Conservation (phyloP, 2,113 vertebrate species). For the Eptesicus fuscus region DNA sequence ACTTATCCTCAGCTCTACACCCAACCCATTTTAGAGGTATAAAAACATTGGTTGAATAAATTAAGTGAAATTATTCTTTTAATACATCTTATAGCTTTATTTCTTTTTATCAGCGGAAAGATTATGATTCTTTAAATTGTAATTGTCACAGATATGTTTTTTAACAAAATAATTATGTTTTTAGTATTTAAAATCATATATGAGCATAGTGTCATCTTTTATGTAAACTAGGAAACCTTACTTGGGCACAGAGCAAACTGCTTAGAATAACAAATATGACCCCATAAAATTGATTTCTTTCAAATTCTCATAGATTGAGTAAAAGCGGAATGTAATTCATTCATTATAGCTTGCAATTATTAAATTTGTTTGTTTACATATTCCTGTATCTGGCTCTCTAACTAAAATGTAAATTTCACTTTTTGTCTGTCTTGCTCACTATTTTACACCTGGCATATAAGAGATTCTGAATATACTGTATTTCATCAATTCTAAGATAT, state of each 20-base stretch:
- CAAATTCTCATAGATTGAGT: neutral
- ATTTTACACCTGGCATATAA: neutral
- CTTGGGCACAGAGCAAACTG: neutral
- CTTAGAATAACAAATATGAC: neutral
- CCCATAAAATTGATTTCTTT: neutral
- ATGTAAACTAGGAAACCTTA: neutral
- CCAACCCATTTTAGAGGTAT: no score
- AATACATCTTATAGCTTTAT: neutral
- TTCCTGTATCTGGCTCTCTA: neutral
- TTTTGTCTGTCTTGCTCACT: neutral
- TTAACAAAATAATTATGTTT: neutral
- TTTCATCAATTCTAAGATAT: neutral
- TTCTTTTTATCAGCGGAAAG: neutral
- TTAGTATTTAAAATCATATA: neutral
- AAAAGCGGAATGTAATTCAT: neutral
- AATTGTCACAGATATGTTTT: neutral
- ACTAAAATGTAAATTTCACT: neutral
- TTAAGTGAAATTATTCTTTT: neutral
- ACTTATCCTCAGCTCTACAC: neutral
- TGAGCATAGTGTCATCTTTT: neutral
- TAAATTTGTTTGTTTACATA: neutral
- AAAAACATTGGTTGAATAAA: neutral
- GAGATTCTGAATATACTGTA: neutral
- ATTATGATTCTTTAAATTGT: neutral
- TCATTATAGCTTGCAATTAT: neutral